Conservation (phyloP, 2,113 vertebrate genomes). For the Ciconia maguari region DNA sequence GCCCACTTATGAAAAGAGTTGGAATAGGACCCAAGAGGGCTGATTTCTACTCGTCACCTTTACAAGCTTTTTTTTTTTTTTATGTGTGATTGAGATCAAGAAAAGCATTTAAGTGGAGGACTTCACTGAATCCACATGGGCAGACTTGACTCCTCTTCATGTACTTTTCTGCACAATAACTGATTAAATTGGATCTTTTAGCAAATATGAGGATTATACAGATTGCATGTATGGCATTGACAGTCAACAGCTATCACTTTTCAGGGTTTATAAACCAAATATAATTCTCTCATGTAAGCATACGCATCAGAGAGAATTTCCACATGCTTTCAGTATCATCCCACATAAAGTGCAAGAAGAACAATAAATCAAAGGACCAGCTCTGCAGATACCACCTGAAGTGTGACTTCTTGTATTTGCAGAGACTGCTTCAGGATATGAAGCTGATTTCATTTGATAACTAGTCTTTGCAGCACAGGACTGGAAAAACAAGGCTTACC, state of each 20-base stretch:
- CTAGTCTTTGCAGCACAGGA: background rate
- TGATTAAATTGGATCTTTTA: background rate
- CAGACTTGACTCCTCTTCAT: background rate
- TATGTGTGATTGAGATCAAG: background rate
- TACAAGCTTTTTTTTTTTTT: background rate
- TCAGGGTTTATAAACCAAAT: background rate
- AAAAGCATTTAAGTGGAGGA: background rate
- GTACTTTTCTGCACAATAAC: background rate
- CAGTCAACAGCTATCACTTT: background rate
- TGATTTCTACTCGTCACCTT: background rate
- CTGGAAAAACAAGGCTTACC: background rate
- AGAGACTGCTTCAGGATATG: background rate
- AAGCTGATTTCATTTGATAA: slow-evolving; percentile 9
- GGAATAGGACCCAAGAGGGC: background rate
- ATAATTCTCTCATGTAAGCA: background rate
- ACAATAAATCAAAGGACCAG: background rate
- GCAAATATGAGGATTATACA: background rate
- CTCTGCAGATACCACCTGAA: background rate
- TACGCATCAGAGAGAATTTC: background rate
- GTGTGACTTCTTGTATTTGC: background rate
- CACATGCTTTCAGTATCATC: background rate
- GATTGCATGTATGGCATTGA: fast-evolving
- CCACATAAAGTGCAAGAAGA: background rate
- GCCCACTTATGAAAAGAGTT: background rate
- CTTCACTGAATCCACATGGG: background rate